Evolutionary conservation across 2,113 vertebrate species (phyloP), one percentile per base, ranked within the genome.

Genomic region (Alligator sinensis): DNA sequence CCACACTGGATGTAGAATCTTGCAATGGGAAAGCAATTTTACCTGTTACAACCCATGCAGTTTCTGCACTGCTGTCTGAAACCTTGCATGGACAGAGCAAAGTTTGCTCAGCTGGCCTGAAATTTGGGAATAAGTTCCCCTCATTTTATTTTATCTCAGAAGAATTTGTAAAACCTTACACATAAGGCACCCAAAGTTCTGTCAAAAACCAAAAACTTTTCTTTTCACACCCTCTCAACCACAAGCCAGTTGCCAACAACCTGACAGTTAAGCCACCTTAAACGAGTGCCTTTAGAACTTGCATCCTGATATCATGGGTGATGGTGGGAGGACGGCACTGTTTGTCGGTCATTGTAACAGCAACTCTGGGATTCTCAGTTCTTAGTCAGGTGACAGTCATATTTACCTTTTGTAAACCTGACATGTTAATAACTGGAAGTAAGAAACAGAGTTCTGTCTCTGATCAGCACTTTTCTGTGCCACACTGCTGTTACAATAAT

Each of bases 321-420:
- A 82, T 19, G 2, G 5, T 77, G 8, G 0, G n/a, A 34, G n/a
- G 4, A 57, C 0, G 3, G 8, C 4, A 21, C 18, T 74, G 24
- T 11, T 78, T 75, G 55, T 84, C 7, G 11, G 24, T 4, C 77
- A 27, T 62, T 63, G 19, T 22, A 70, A 63, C 5, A 77, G 59
- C 4, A 4, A 4, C 34, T 60, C 34, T 60, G 25, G 8, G 70
- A 30, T 6, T 10, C 28, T 78, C 9, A 3, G 3, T 30, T 38
- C 30, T 34, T 84, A 19, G 21, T 12, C 19, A 70, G 30, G 5
- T 79, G 16, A 61, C 34, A n/a, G 19, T 5, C 5, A 1, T 68
- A 3, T 66, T 16, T 64, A 61, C 1, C 1, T 11, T 17, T 13
- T 12, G 15, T 28, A 84, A 17, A 0, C 0, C 5, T 62, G 79